Conservation (phyloP, 2,888 invertebrate species). For the Rosalia funebris region DNA sequence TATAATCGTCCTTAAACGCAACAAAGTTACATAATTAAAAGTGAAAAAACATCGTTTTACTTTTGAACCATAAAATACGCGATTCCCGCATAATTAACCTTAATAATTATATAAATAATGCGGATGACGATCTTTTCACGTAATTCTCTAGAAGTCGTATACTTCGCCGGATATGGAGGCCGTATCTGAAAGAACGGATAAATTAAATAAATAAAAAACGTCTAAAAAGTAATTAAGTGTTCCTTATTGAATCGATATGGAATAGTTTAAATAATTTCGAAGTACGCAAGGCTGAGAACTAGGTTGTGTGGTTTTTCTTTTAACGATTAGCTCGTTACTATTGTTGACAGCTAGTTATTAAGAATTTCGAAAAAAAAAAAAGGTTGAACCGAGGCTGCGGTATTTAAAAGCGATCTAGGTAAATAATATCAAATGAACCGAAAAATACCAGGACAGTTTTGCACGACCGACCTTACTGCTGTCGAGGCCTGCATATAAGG, state of each 20-base stretch:
- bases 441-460: neutral
- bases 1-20: too few species aligned
- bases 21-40: neutral
- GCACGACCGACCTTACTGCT: neutral
- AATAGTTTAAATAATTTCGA: neutral
- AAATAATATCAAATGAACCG: neutral
- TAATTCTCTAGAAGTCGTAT: neutral
- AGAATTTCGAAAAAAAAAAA: neutral
- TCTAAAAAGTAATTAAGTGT: neutral
- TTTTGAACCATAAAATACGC: neutral
- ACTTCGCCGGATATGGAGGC: neutral
- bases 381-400: neutral
- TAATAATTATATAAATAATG: neutral
- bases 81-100: neutral
- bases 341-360: neutral
- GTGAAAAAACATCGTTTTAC: neutral
- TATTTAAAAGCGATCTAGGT: neutral
- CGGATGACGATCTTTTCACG: neutral
- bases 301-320: neutral
- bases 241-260: neutral
- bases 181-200: neutral
- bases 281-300: neutral
- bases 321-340: neutral
- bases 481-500: neutral
- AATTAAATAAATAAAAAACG: neutral